These are phyloP conservation scores for Drosophila repleta DNA, from an alignment of 1,140 invertebrate genomes.

Conservation along the genomic window DNA sequence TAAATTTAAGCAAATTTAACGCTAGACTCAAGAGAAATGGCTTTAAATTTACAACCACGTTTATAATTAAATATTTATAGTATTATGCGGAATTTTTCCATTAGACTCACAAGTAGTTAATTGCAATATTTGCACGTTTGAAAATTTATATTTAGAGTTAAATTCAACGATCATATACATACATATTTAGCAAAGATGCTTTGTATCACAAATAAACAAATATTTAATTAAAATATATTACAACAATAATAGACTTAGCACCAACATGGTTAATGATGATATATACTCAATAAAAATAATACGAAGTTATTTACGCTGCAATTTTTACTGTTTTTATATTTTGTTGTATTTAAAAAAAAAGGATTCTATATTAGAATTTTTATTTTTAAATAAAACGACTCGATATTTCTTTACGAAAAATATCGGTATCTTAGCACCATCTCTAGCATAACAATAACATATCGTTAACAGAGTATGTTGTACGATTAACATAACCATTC, in stretches of 20 bases:
- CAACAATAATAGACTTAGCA: constrained; percentile 60
- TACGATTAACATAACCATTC: too few species aligned
- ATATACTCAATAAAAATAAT: constrained; percentile 51
- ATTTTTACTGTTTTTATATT: background rate
- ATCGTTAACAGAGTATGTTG: background rate
- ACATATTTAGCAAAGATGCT: constrained; percentile 43
- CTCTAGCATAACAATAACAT: background rate
- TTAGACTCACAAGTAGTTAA: constrained; percentile 49
- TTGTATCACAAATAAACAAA: constrained; percentile 40
- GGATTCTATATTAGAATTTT: too few species aligned
- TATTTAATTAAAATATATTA: constrained; percentile 34
- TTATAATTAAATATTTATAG: constrained; percentile 47
- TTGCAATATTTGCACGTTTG: constrained; percentile 47
- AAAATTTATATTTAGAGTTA: constrained; percentile 25
- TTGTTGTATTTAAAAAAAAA: background rate
- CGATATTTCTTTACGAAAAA: background rate
- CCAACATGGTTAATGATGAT: constrained; percentile 36
- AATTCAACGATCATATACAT: constrained; percentile 26
- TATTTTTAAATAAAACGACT: background rate
- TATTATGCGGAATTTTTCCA: constrained; percentile 60
- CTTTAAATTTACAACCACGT: constrained; percentile 72
- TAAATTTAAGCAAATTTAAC: constrained; percentile 57
- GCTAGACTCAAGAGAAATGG: constrained; percentile 58
- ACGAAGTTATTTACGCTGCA: constrained; percentile 24
- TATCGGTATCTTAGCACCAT: background rate